These are phyloP conservation scores for Crambe crambe DNA, from an alignment of 37 sponge, comb jelly and placozoan species.

Conservation along the genomic window DNA sequence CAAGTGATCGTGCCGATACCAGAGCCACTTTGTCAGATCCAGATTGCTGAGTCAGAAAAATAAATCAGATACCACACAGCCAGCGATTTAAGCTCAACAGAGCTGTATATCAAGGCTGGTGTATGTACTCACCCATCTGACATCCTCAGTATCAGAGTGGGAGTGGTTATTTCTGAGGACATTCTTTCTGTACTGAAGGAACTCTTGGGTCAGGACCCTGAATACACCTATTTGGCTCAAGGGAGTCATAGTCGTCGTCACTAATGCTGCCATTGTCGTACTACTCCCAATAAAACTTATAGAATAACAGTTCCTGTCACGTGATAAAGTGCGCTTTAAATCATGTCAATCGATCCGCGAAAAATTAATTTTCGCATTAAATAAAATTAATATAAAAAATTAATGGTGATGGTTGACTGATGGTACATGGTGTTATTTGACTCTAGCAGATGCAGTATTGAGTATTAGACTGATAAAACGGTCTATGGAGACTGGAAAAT, in stretches of 20 bases:
- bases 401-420: no score
- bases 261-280: slow-evolving; percentile 4
- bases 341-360: no score
- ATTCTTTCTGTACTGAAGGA: slow-evolving; percentile 20
- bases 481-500: no score
- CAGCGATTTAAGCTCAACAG: not conserved
- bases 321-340: no score
- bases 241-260: not conserved
- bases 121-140: slow-evolving; percentile 72
- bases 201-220: slow-evolving; percentile 27
- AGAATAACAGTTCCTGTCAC: no score
- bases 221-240: slow-evolving; percentile 11
- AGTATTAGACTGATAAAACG: no score
- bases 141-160: slow-evolving; percentile 43
- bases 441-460: no score
- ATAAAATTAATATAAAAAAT: no score
- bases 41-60: not conserved
- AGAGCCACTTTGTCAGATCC: slow-evolving; percentile 56
- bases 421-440: no score
- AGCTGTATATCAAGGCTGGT: not conserved
- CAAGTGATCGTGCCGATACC: slow-evolving; percentile 33
- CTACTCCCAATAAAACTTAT: no score
- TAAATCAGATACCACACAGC: no score
- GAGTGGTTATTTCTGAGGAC: not conserved
- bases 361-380: no score